Percentiles rank a stretch among this genome's conserved stretches.
Evolutionary conservation across 2,797 vertebrate species (phyloP).

Genomic region (Morelia viridis): DNA sequence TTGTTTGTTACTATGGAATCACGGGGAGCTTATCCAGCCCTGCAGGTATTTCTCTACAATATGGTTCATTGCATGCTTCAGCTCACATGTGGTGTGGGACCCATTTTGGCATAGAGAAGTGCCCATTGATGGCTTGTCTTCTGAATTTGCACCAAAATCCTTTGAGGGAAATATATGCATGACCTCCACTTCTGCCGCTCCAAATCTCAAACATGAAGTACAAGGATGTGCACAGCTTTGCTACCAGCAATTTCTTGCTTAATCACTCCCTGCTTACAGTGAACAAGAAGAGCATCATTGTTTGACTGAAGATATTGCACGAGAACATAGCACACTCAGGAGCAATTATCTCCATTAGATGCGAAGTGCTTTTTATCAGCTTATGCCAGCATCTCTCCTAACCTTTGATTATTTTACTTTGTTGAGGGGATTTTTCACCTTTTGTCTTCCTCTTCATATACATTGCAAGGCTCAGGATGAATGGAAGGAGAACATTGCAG

Average conservation of each 20-base stretch:
- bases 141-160: not conserved
- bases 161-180: not conserved
- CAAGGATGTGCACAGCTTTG: not conserved
- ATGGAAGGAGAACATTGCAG: not conserved
- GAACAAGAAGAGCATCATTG: not conserved
- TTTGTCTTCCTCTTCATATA: not conserved
- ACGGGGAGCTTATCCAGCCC: not conserved
- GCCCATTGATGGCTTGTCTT: not conserved
- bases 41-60: not conserved
- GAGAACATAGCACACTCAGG: not conserved
- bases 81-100: not conserved
- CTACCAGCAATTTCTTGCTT: not conserved
- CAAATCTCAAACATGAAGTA: not conserved
- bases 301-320: not conserved
- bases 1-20: not conserved
- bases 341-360: not conserved
- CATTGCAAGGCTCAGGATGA: not conserved
- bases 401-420: constrained; percentile 23
- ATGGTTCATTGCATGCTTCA: not conserved
- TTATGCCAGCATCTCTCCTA: not conserved
- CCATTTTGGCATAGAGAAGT: not conserved
- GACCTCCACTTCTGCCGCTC: not conserved
- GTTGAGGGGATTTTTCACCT: not conserved
- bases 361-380: not conserved
- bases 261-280: not conserved